phyloP scores from a whole-genome alignment of 2,113 vertebrate species.

The Hippocampus abdominalis region DNA sequence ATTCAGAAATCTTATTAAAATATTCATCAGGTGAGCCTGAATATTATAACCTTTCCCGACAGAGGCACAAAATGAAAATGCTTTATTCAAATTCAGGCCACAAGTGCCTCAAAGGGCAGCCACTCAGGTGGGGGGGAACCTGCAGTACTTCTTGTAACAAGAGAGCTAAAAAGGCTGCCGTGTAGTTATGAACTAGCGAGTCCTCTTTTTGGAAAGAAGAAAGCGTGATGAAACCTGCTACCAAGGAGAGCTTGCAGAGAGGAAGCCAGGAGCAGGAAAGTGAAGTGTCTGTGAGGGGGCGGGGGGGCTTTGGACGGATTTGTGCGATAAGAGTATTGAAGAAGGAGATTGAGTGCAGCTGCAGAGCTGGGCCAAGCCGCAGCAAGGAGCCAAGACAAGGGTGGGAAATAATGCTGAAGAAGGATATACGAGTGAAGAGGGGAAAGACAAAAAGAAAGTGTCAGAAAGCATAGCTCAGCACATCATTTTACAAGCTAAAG shows the following conservation, averaged over 20 bases:
- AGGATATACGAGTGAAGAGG: not conserved
- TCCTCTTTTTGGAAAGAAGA: conserved; percentile 24
- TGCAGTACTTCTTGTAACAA: conserved; percentile 31
- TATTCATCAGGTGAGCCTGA: conserved; percentile 50
- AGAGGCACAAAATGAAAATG: conserved; percentile 51
- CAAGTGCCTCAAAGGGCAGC: conserved; percentile 20
- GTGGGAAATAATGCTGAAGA: not conserved
- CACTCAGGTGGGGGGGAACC: not conserved
- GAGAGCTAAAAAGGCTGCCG: conserved; percentile 36
- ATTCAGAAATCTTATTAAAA: conserved; percentile 42
- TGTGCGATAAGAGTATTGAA: conserved; percentile 35
- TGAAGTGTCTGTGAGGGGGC: conserved; percentile 15
- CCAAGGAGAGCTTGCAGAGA: conserved; percentile 13
- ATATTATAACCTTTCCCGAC: conserved; percentile 28
- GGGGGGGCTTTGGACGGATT: conserved; percentile 12
- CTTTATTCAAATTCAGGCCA: conserved; percentile 50
- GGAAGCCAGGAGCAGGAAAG: conserved; percentile 11
- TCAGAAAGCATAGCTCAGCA: conserved; percentile 1
- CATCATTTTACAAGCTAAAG: not conserved
- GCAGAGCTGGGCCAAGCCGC: not conserved
- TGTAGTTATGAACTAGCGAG: conserved; percentile 29
- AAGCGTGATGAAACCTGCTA: conserved; percentile 32
- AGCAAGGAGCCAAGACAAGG: not conserved
- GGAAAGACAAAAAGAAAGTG: not conserved
- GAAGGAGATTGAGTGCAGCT: conserved; percentile 21